phyloP scores from a whole-genome alignment of 2,888 invertebrate species.

The Molorchus minor region DNA sequence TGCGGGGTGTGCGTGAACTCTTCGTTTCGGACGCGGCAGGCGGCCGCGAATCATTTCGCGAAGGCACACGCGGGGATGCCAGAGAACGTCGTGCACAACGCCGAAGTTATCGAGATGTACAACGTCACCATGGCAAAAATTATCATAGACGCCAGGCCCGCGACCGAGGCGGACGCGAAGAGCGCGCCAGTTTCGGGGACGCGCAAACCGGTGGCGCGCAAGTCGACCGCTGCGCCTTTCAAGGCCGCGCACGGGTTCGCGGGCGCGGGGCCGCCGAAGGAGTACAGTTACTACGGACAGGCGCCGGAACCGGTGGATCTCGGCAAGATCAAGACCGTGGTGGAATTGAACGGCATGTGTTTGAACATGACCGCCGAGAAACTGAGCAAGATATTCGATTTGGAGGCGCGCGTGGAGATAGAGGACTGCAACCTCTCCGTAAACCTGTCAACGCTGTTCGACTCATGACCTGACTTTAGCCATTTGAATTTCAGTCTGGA shows the following conservation, averaged over 20 bases:
- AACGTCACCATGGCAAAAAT: conserved; percentile 31
- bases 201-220: too few relatives aligned
- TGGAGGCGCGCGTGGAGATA: conserved; percentile 65
- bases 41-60: conserved; percentile 29
- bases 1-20: conserved; percentile 59
- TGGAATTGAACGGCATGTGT: conserved; percentile 66
- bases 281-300: conserved; percentile 66
- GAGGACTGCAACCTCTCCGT: conserved; percentile 53
- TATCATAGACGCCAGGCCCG: conserved; percentile 18
- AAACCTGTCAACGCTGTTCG: conserved; percentile 19
- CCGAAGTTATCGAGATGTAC: conserved; percentile 21
- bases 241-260: conserved; percentile 30
- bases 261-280: conserved; percentile 41
- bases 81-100: conserved; percentile 26
- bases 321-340: conserved; percentile 63
- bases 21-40: conserved; percentile 33
- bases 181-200: too few relatives aligned
- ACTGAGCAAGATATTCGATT: conserved; percentile 65
- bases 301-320: conserved; percentile 60
- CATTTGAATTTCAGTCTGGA: conserved; percentile 36
- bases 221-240: conserved; percentile 61
- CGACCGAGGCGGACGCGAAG: conserved; percentile 50
- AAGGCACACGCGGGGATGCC: conserved; percentile 30
- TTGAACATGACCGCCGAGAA: conserved; percentile 65
- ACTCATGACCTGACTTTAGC: conserved; percentile 37